A percentile compares a stretch with the other conserved stretches of the same genome.
phyloP scores from a whole-genome alignment of 2,113 vertebrate genomes.

The Tor tambroides region DNA sequence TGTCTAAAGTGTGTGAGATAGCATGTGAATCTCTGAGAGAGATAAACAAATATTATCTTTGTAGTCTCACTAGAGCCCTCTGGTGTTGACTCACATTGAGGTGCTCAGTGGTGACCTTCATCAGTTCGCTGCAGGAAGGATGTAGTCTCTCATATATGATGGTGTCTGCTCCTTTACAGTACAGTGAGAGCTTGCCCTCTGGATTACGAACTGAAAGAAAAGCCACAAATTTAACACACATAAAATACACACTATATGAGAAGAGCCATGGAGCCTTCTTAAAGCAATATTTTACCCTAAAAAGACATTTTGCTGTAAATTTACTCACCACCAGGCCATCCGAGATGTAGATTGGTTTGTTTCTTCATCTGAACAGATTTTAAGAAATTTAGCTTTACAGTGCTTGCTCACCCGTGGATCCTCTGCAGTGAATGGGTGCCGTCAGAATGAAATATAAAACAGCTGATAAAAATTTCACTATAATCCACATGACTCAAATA shows the following conservation, averaged over 20 bases:
- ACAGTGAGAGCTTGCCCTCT: constrained; percentile 83
- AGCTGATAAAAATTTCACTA: not conserved
- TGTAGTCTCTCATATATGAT: constrained; percentile 87
- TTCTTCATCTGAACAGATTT: not conserved
- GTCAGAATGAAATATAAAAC: not conserved
- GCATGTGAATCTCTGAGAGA: not conserved
- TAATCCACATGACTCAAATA: not conserved
- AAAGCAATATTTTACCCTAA: not conserved
- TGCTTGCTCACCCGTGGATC: not conserved
- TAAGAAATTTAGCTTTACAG: not conserved
- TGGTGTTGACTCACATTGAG: constrained; percentile 84
- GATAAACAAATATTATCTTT: not conserved
- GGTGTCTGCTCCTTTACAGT: constrained; percentile 97
- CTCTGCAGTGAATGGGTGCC: not conserved
- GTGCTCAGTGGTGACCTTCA: constrained; percentile 88
- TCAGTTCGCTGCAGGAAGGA: constrained; percentile 80
- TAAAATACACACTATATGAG: not conserved
- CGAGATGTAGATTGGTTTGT: not conserved
- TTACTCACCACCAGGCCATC: not conserved
- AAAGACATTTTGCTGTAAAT: not conserved
- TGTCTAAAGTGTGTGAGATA: not conserved
- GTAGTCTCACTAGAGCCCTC: not conserved
- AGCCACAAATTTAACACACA: not conserved
- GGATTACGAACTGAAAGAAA: constrained; percentile 82
- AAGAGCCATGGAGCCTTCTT: not conserved